Percentiles rank a stretch among this genome's conserved stretches.
Evolutionary conservation across 2,113 vertebrate genomes (phyloP).

Genomic region (Percopsis transmontana): DNA sequence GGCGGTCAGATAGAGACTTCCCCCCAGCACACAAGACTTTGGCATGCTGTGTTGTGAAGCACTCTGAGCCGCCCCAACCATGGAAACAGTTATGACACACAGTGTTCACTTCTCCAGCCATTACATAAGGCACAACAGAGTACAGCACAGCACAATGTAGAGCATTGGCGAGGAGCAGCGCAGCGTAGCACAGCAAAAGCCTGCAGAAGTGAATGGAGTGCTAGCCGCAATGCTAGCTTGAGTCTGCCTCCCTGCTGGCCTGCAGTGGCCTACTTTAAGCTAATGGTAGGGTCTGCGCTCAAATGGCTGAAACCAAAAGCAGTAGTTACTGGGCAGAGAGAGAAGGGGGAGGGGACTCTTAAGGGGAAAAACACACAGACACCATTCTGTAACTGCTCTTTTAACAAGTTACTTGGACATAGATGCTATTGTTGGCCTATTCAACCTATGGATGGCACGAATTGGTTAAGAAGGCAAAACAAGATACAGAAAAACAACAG

Average conservation of each 20-base stretch:
- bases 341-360: constrained; percentile 39
- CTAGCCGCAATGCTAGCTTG: constrained; percentile 65
- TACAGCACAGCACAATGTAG: constrained; percentile 46
- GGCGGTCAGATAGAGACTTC: background rate
- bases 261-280: constrained; percentile 78
- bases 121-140: constrained; percentile 69
- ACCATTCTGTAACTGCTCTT: constrained; percentile 9
- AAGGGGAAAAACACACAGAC: constrained; percentile 45
- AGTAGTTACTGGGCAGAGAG: constrained; percentile 47
- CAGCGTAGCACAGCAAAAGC: constrained; percentile 48
- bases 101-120: constrained; percentile 52
- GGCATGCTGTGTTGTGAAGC: constrained; percentile 54
- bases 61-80: constrained; percentile 52
- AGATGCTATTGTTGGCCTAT: constrained; percentile 17
- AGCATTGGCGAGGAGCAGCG: constrained; percentile 33
- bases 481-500: constrained; percentile 31
- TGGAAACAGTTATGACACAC: constrained; percentile 66
- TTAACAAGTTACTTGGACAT: constrained; percentile 38
- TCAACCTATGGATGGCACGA: constrained; percentile 4
- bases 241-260: constrained; percentile 73
- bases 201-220: constrained; percentile 54
- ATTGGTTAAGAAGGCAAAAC: background rate
- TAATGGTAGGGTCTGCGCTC: constrained; percentile 62
- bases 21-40: constrained; percentile 30
- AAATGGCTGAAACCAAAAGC: constrained; percentile 63